These are phyloP conservation scores for Ligdia adustata DNA, from an alignment of 2,888 invertebrate species.

Conservation along the genomic window DNA sequence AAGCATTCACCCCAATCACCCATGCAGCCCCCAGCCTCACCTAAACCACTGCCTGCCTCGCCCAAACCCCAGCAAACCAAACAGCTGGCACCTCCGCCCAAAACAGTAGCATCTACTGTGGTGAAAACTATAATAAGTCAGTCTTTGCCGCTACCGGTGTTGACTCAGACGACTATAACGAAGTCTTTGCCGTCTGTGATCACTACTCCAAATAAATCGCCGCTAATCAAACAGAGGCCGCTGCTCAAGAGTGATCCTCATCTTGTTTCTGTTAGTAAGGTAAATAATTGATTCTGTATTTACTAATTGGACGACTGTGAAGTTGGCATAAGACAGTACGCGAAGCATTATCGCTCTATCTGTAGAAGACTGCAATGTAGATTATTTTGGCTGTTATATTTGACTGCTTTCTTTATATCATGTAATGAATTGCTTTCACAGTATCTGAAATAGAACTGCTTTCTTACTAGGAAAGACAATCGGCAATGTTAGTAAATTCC, in stretches of 20 bases:
- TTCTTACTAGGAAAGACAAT: no score
- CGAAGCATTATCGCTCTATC: no score
- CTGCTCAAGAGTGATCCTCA: slow-evolving; percentile 58
- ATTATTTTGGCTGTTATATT: no score
- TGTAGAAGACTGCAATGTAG: no score
- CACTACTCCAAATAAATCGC: slow-evolving; percentile 60
- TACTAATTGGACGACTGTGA: no score
- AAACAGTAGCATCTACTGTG: slow-evolving; percentile 16
- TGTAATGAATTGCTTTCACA: no score
- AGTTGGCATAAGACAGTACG: no score
- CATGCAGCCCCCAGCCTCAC: slow-evolving; percentile 44
- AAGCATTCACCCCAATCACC: slow-evolving; percentile 46
- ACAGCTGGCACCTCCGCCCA: slow-evolving; percentile 12
- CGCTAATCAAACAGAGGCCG: slow-evolving; percentile 66
- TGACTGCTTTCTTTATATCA: no score
- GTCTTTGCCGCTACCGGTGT: slow-evolving; percentile 28
- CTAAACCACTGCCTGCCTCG: slow-evolving; percentile 35
- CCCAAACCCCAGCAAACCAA: slow-evolving; percentile 16
- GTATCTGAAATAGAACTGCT: no score
- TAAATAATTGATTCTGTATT: no score
- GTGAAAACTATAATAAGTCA: slow-evolving; percentile 33
- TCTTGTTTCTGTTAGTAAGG: slow-evolving; percentile 47
- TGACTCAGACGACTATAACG: slow-evolving; percentile 37
- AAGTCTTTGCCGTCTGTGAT: slow-evolving; percentile 58
- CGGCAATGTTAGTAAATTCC: no score